phyloP scores from a whole-genome alignment of 2,888 invertebrate species.

The Eupithecia abbreviata region DNA sequence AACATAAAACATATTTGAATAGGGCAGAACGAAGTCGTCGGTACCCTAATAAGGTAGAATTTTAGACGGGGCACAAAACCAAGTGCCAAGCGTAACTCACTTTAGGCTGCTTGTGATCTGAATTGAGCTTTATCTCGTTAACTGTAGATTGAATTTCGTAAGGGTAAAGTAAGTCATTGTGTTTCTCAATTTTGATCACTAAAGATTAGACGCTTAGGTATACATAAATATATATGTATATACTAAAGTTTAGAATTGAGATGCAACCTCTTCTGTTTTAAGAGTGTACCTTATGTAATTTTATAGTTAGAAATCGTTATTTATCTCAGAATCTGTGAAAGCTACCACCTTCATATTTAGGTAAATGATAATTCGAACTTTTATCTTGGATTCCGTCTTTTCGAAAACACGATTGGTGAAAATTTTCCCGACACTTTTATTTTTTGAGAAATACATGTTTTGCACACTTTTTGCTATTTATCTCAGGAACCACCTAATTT shows the following conservation, averaged over 20 bases:
- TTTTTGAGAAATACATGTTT: too few relatives aligned
- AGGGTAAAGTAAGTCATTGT: neutral
- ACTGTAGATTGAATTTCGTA: conserved; percentile 5
- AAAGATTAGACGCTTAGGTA: neutral
- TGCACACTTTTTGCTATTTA: too few relatives aligned
- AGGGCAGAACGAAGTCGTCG: conserved; percentile 28
- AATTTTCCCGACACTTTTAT: too few relatives aligned
- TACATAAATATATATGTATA: too few relatives aligned
- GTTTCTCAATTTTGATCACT: conserved; percentile 1
- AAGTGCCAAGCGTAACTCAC: conserved; percentile 13
- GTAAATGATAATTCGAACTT: too few relatives aligned
- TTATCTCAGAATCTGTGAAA: too few relatives aligned
- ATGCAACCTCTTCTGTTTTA: neutral
- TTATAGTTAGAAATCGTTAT: too few relatives aligned
- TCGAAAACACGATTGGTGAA: too few relatives aligned
- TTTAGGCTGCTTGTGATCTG: conserved; percentile 2
- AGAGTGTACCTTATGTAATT: too few relatives aligned
- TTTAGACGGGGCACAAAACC: conserved; percentile 14
- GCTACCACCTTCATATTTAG: too few relatives aligned
- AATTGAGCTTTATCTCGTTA: conserved; percentile 7
- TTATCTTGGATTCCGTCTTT: too few relatives aligned
- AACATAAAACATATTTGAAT: conserved; percentile 45
- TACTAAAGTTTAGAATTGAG: neutral
- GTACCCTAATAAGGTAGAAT: conserved; percentile 28
- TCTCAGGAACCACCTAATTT: too few relatives aligned